Conservation (phyloP, 2,113 vertebrate genomes). For the Oceanites oceanicus region DNA sequence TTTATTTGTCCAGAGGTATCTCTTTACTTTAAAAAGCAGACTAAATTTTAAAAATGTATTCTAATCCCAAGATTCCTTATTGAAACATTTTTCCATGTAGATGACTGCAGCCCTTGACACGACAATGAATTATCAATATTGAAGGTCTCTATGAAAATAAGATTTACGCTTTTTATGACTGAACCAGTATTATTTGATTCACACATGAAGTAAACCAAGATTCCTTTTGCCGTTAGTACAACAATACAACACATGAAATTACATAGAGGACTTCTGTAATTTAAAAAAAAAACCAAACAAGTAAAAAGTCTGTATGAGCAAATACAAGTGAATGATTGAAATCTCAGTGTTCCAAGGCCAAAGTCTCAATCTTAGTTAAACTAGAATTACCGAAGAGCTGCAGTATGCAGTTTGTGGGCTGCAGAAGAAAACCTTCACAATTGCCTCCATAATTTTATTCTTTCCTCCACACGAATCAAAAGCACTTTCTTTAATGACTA, state of each 20-base stretch:
- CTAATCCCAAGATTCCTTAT: neutral
- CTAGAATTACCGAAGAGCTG: neutral
- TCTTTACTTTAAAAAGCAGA: neutral
- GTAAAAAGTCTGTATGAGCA: neutral
- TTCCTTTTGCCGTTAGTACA: neutral
- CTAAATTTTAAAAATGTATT: neutral
- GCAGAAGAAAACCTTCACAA: neutral
- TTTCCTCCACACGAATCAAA: neutral
- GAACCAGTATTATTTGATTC: neutral
- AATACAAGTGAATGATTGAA: neutral
- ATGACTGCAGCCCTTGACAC: neutral
- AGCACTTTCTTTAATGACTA: neutral
- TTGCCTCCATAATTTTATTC: neutral
- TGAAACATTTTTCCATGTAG: neutral
- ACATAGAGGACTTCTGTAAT: neutral
- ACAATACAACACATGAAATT: neutral
- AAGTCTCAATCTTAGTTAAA: neutral
- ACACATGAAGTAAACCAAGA: neutral
- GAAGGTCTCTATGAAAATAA: neutral
- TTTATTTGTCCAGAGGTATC: neutral
- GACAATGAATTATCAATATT: neutral
- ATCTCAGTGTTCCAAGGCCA: neutral
- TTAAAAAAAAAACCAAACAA: neutral
- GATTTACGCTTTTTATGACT: neutral
- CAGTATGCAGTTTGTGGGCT: neutral